Conservation (phyloP, 1,140 invertebrate species). For the Hyposmocoma kahamanoa region DNA sequence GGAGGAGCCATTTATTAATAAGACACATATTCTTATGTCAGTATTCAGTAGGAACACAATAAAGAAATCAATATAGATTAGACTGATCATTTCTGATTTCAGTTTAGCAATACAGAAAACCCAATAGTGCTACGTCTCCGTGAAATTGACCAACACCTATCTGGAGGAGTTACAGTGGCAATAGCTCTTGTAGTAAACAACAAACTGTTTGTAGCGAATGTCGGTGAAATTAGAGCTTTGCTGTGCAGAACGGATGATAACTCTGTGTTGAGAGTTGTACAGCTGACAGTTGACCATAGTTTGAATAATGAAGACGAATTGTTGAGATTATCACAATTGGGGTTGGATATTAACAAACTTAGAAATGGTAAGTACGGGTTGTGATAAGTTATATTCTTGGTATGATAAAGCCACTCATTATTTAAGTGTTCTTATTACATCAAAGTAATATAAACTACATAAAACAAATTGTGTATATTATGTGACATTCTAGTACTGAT, state of each 20-base stretch:
- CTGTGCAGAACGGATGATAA: slow-evolving; percentile 88
- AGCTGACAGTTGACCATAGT: slow-evolving; percentile 89
- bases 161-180: slow-evolving; percentile 85
- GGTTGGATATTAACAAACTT: slow-evolving; percentile 79
- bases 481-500: too few relatives aligned
- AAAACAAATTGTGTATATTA: too few relatives aligned
- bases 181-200: slow-evolving; percentile 84
- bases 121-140: slow-evolving; percentile 78
- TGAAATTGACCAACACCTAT: slow-evolving; percentile 78
- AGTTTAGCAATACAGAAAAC: slow-evolving; percentile 53
- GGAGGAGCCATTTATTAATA: too few relatives aligned
- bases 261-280: slow-evolving; percentile 85
- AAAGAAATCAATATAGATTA: too few relatives aligned
- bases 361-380: slow-evolving; percentile 79
- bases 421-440: too few relatives aligned
- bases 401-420: too few relatives aligned
- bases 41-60: too few relatives aligned
- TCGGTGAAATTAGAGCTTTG: slow-evolving; percentile 86
- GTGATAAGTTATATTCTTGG: slow-evolving; percentile 13
- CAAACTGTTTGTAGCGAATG: slow-evolving; percentile 88
- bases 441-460: too few relatives aligned
- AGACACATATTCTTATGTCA: too few relatives aligned
- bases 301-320: slow-evolving; percentile 89
- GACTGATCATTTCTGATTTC: too few relatives aligned
- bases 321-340: slow-evolving; percentile 81